A percentile compares a stretch with the other conserved stretches of the same genome.
Conservation (phyloP, 2,797 vertebrate genomes). For the Thalassophryne amazonica region DNA sequence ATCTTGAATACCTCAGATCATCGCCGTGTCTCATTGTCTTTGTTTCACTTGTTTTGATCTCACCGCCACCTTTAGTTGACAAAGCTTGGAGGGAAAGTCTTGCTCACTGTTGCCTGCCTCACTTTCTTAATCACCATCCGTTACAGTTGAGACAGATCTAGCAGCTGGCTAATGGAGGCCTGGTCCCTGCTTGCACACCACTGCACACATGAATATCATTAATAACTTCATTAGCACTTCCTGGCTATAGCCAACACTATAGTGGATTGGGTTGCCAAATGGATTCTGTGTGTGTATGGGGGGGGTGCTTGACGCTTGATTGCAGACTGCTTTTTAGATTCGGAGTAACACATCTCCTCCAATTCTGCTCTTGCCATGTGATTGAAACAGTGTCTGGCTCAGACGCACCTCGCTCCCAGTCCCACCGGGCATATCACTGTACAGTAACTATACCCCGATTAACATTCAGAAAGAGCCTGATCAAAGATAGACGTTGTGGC, state of each 20-base stretch:
- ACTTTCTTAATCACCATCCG: conserved; percentile 41
- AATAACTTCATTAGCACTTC: conserved; percentile 73
- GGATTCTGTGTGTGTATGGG: conserved; percentile 22
- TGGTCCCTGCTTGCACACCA: conserved; percentile 36
- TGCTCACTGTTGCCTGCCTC: conserved; percentile 12
- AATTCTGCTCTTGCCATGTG: conserved; percentile 48
- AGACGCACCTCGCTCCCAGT: conserved; percentile 39
- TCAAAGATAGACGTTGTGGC: conserved; percentile 56
- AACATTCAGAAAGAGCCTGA: conserved; percentile 46
- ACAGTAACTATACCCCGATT: conserved; percentile 48
- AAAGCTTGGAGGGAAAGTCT: conserved; percentile 3
- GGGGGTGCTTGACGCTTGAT: conserved; percentile 48
- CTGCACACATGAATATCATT: conserved; percentile 71
- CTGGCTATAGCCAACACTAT: conserved; percentile 47
- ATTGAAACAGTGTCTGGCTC: conserved; percentile 61
- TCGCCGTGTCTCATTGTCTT: background rate
- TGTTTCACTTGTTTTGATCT: background rate
- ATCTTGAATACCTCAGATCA: no score
- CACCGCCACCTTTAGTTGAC: conserved; percentile 4
- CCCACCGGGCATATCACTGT: conserved; percentile 51
- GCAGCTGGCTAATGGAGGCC: conserved; percentile 57
- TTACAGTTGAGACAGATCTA: conserved; percentile 44
- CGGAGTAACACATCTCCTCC: conserved; percentile 64
- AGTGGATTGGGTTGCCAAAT: conserved; percentile 40
- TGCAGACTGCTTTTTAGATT: conserved; percentile 56